Evolutionary conservation across 2,113 vertebrate genomes (phyloP).

Genomic region (Psittacus erithacus): DNA sequence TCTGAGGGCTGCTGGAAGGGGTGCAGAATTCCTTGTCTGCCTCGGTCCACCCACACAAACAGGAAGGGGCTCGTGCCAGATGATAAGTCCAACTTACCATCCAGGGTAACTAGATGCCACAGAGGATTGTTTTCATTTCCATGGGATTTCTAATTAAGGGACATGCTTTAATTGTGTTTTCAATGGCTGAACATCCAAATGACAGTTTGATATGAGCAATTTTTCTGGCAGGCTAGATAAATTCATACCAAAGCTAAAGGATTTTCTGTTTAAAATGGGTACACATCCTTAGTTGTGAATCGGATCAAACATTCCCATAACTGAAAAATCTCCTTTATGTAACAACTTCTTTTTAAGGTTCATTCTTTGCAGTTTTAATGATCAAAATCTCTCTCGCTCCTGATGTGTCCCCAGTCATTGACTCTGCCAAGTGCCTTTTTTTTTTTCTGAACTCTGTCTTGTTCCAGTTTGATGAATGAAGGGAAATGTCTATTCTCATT

Average conservation of each 20-base stretch:
- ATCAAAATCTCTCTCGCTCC: slow-evolving; percentile 33
- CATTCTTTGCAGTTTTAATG: slow-evolving; percentile 5
- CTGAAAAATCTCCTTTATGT: slow-evolving; percentile 35
- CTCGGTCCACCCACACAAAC: neutral
- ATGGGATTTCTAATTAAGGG: slow-evolving; percentile 42
- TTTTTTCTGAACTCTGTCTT: slow-evolving; percentile 5
- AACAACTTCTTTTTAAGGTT: slow-evolving; percentile 37
- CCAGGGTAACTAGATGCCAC: slow-evolving; percentile 48
- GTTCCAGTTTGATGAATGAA: slow-evolving; percentile 56
- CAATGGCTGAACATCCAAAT: slow-evolving; percentile 46
- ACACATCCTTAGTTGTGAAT: slow-evolving; percentile 34
- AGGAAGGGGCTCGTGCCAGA: slow-evolving; percentile 32
- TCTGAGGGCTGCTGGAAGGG: slow-evolving; percentile 28
- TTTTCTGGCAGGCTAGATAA: slow-evolving; percentile 50
- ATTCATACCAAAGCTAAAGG: slow-evolving; percentile 63
- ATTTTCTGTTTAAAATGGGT: slow-evolving; percentile 57
- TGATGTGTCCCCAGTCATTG: slow-evolving; percentile 28
- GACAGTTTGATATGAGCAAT: slow-evolving; percentile 66
- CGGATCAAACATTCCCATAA: neutral
- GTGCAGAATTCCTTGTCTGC: slow-evolving; percentile 45
- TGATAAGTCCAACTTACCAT: slow-evolving; percentile 29
- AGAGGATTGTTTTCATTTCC: slow-evolving; percentile 53
- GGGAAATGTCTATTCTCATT: slow-evolving; percentile 56
- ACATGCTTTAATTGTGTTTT: slow-evolving; percentile 48
- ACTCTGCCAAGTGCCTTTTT: slow-evolving; percentile 4